Evolutionary conservation across 2,888 invertebrate genomes (phyloP).

Genomic region (Marronus borbonicus): DNA sequence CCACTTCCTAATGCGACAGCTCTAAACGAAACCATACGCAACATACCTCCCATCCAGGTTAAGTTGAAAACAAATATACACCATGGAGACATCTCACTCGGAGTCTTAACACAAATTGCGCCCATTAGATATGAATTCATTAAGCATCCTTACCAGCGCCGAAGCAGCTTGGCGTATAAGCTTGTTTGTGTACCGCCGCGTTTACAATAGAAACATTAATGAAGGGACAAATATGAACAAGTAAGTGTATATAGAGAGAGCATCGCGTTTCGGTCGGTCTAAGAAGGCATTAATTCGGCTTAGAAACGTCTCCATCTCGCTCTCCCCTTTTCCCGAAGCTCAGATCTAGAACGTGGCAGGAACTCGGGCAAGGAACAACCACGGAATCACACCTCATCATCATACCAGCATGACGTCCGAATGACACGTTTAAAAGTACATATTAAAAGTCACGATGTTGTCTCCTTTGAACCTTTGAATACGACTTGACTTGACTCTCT

Average conservation of each 20-base stretch:
- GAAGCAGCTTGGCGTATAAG: conserved; percentile 30
- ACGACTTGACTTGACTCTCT: background rate
- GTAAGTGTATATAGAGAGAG: conserved; percentile 21
- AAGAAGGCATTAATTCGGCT: conserved; percentile 39
- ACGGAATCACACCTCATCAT: conserved; percentile 19
- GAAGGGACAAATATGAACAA: conserved; percentile 47
- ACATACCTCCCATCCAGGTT: background rate
- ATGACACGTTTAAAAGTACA: conserved; percentile 27
- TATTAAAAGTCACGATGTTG: conserved; percentile 28
- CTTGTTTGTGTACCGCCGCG: conserved; percentile 34
- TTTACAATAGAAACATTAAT: conserved; percentile 43
- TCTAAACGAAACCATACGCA: conserved; percentile 9
- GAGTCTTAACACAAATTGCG: conserved; percentile 43
- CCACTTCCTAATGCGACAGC: background rate
- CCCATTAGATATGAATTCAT: conserved; percentile 46
- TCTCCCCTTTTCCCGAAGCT: background rate
- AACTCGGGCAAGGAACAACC: conserved; percentile 2
- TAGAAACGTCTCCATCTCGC: conserved; percentile 7
- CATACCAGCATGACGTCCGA: background rate
- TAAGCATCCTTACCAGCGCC: conserved; percentile 27
- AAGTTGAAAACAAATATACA: conserved; percentile 20
- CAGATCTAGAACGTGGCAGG: background rate
- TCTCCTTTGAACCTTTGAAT: conserved; percentile 8
- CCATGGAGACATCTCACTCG: conserved; percentile 34
- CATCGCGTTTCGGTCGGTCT: conserved; percentile 23